Base-by-base conservation (phyloP, 2,888 invertebrate genomes). In the Stomorhina lunata region DNA sequence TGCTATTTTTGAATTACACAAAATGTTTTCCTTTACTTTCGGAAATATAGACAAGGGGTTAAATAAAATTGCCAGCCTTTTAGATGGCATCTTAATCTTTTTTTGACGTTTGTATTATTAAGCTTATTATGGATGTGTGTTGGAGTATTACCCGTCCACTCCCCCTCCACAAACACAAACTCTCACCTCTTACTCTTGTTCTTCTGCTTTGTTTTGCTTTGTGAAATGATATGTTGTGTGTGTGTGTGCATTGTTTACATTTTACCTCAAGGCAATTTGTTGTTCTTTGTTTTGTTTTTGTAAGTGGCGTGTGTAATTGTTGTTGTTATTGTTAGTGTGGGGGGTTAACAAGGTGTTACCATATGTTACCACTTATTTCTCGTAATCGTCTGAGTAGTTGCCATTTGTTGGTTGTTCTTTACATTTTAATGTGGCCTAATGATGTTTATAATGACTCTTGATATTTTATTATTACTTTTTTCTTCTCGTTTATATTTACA, bases 321-420 rank as follows among this genome's bases (percentile, higher is more conserved):
- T 37, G 5, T 32, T 9, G 12, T 37, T 37, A 37, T 12, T 37
- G 10, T 37, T 4, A 32, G 45, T 66, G 57, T 59, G 66, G 15
- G 50, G 37, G 12, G n/a, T 69, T 63, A 72, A 76, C 75, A 82
- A 82, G 77, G 76, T 80, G 77, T 76, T 71, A 69, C 82, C 80
- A 84, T 82, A 80, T 84, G 84, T 78, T 84, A 34, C 84, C 80
- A 78, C 79, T 80, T 80, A 73, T n/a, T n/a, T n/a, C 37, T 50
- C 34, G 63, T 27, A 61, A 34, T 53, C 22, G 27, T 20, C 17
- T 59, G 45, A 32, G 27, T 78, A 73, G 82, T 77, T 83, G 66
- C 59, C 57, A 72, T 81, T 81, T 69, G 12, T 45, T 29, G 43
- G 61, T 71, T 73, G 10, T 12, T 50, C n/a, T 22, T 48, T 34